A percentile compares a stretch with the other conserved stretches of the same genome.
phyloP scores from a whole-genome alignment of 1,140 invertebrate genomes.

The Choristoneura fumiferana region DNA sequence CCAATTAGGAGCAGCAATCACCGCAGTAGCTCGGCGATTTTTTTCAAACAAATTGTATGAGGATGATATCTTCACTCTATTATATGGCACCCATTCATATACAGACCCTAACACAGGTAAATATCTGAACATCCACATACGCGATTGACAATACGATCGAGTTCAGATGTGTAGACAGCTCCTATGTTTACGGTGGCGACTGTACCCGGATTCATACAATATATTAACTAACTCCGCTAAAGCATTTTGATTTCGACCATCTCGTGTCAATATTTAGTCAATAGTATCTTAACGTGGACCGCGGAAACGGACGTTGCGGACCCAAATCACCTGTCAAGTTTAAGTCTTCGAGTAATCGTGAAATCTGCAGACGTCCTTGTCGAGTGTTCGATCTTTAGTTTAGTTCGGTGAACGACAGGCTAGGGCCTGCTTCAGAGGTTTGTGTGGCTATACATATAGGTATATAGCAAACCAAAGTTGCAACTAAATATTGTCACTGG shows the following conservation, averaged over 20 bases:
- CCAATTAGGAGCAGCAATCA: too few relatives aligned
- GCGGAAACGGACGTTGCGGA: constrained; percentile 49
- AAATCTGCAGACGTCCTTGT: constrained; percentile 64
- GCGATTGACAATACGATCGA: too few relatives aligned
- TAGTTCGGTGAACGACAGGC: constrained; percentile 35
- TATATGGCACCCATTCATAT: too few relatives aligned
- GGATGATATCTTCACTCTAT: too few relatives aligned
- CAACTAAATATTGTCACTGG: too few relatives aligned
- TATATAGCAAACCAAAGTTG: too few relatives aligned
- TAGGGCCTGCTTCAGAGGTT: constrained; percentile 26
- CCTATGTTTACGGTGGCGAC: too few relatives aligned
- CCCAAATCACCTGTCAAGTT: constrained; percentile 71
- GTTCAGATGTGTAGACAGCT: too few relatives aligned
- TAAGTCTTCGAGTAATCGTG: constrained; percentile 50
- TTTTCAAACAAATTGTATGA: too few relatives aligned
- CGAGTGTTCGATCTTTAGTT: constrained; percentile 44
- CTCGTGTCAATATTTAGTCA: constrained; percentile 49
- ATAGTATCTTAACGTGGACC: constrained; percentile 28
- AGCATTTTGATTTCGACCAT: constrained; percentile 27
- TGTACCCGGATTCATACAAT: background rate
- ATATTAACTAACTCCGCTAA: constrained; percentile 2
- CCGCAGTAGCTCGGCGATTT: too few relatives aligned
- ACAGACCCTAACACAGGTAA: too few relatives aligned
- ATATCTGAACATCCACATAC: too few relatives aligned
- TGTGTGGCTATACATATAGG: background rate